Percentiles rank a stretch among this genome's conserved stretches.
Conservation (phyloP, 2,113 vertebrate genomes). For the Melanerpes formicivorus region DNA sequence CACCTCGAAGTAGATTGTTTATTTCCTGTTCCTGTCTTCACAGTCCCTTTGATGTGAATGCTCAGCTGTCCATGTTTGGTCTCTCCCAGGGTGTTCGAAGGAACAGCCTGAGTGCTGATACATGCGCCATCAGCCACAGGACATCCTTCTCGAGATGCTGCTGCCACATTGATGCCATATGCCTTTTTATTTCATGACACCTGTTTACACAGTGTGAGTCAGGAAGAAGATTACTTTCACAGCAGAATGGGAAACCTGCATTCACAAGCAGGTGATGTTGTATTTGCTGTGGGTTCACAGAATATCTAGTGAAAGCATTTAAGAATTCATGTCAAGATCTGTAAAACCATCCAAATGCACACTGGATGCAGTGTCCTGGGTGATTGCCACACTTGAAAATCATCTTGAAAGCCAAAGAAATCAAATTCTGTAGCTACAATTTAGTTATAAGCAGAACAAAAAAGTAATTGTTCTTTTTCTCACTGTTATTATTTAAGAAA, state of each 20-base stretch:
- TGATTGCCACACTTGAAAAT: not conserved
- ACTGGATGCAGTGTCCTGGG: not conserved
- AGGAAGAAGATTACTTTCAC: conserved; percentile 37
- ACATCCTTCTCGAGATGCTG: conserved; percentile 10
- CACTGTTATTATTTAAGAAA: not conserved
- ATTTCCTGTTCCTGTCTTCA: not conserved
- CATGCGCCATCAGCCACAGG: conserved; percentile 9
- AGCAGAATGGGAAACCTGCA: not conserved
- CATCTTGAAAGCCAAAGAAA: not conserved
- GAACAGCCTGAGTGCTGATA: not conserved
- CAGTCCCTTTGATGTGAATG: not conserved
- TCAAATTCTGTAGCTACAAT: not conserved
- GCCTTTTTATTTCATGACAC: conserved; percentile 61
- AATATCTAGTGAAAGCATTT: conserved; percentile 1
- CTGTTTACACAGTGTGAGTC: conserved; percentile 57
- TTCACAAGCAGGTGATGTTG: not conserved
- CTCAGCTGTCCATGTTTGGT: not conserved
- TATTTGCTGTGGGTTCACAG: not conserved
- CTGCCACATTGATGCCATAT: conserved; percentile 43
- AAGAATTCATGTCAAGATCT: not conserved
- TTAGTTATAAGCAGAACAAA: not conserved
- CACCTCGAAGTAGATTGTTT: not conserved
- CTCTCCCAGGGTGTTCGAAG: not conserved
- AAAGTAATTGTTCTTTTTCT: not conserved
- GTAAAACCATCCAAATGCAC: not conserved